These are phyloP conservation scores for Anthopleura sola DNA, from an alignment of 64 coral and sea anemone genomes.

Conservation along the genomic window DNA sequence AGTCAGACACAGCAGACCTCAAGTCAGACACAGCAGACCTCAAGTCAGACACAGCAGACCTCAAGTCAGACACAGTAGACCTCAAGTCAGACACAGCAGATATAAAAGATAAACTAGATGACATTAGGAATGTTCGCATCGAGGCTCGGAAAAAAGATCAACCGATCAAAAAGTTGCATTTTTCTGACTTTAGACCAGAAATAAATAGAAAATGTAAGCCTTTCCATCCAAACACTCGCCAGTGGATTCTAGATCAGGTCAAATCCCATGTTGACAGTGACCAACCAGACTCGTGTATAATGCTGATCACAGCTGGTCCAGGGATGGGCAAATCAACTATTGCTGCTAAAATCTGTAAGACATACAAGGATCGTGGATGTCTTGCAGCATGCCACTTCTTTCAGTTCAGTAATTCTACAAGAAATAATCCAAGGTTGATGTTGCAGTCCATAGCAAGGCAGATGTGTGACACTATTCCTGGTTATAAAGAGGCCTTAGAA, in stretches of 20 bases:
- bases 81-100: not conserved
- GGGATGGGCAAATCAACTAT: conserved; percentile 67
- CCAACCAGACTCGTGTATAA: conserved; percentile 26
- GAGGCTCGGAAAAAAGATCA: not conserved
- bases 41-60: not conserved
- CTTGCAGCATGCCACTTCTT: not conserved
- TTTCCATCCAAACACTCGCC: not conserved
- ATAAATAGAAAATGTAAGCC: not conserved
- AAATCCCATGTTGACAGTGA: not conserved
- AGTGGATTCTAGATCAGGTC: not conserved
- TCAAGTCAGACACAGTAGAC: not conserved
- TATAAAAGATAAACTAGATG: not conserved
- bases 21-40: too few species aligned
- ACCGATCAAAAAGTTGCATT: not conserved
- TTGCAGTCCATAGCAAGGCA: conserved; percentile 50
- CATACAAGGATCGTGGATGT: conserved; percentile 37
- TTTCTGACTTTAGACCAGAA: not conserved
- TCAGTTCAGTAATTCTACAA: conserved; percentile 46
- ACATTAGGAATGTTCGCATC: not conserved
- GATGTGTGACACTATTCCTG: too few species aligned
- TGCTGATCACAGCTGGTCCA: conserved; percentile 14
- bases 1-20: too few species aligned
- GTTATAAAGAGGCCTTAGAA: not conserved
- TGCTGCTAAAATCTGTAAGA: conserved; percentile 13
- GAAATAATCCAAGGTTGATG: conserved; percentile 44